Percentiles rank a stretch among this genome's conserved stretches.
Conservation (phyloP, 2,113 vertebrate species). For the Pomatorhinus ruficollis region DNA sequence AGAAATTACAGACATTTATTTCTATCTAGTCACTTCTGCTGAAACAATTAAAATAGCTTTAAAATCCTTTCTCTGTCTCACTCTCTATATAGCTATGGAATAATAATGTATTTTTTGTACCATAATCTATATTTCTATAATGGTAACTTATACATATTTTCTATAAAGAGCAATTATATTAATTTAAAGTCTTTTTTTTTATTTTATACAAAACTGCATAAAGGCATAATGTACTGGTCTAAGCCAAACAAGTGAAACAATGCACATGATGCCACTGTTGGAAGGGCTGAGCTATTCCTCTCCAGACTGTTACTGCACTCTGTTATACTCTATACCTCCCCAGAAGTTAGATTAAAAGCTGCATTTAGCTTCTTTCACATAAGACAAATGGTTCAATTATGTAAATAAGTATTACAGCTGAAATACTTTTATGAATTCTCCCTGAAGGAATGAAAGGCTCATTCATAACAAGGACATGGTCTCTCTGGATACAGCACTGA, state of each 20-base stretch:
- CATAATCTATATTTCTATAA: neutral
- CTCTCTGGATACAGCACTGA: neutral
- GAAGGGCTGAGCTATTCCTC: neutral
- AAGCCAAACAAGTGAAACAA: neutral
- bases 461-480: neutral
- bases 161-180: neutral
- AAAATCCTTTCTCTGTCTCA: neutral
- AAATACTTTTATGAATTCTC: neutral
- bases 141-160: neutral
- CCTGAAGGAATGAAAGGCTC: neutral
- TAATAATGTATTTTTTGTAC: neutral
- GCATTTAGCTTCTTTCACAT: neutral
- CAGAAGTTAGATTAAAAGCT: neutral
- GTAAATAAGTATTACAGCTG: neutral
- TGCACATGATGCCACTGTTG: fast-evolving
- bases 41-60: neutral
- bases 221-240: neutral
- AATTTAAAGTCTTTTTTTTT: neutral
- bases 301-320: neutral
- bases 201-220: neutral
- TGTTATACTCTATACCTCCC: neutral
- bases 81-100: neutral
- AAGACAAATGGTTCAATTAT: neutral
- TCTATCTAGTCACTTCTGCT: neutral
- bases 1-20: neutral